Conservation (phyloP, 2,797 vertebrate species). For the Melanotaenia maccullochi region DNA sequence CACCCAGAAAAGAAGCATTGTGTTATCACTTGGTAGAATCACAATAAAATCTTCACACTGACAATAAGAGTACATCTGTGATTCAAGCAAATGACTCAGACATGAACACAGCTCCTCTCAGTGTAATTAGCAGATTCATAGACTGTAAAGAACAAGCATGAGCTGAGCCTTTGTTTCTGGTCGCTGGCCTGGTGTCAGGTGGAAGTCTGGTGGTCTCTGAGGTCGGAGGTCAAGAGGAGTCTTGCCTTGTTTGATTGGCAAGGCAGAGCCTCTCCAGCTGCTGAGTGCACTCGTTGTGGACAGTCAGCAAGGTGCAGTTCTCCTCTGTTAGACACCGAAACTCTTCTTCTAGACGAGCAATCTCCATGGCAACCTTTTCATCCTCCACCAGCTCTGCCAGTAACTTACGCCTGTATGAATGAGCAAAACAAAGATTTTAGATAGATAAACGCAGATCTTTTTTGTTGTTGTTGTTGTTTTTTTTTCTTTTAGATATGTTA, state of each 20-base stretch:
- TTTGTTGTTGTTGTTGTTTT: background rate
- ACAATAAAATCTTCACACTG: slow-evolving; percentile 32
- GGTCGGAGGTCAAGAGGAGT: slow-evolving; percentile 89
- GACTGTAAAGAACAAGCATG: slow-evolving; percentile 27
- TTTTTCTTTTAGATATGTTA: background rate
- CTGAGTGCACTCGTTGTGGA: slow-evolving; percentile 89
- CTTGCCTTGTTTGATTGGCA: slow-evolving; percentile 87
- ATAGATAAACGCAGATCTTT: background rate
- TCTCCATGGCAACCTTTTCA: slow-evolving; percentile 89
- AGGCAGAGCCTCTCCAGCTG: slow-evolving; percentile 93
- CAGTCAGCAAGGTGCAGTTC: slow-evolving; percentile 89
- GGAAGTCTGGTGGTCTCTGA: slow-evolving; percentile 48
- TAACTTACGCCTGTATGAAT: slow-evolving; percentile 87
- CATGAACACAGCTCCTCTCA: slow-evolving; percentile 36
- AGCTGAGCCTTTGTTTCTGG: slow-evolving; percentile 38
- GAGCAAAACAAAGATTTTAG: slow-evolving; percentile 2
- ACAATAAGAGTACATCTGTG: slow-evolving; percentile 41
- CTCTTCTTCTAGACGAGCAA: slow-evolving; percentile 90
- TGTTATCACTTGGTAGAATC: slow-evolving; percentile 44
- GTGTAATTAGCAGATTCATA: slow-evolving; percentile 64
- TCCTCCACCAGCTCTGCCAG: slow-evolving; percentile 93
- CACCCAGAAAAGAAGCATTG: slow-evolving; percentile 23
- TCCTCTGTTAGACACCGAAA: slow-evolving; percentile 92
- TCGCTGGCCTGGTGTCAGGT: slow-evolving; percentile 41
- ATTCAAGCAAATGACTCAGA: slow-evolving; percentile 58